Evolutionary conservation across 2,888 invertebrate genomes (phyloP), one percentile per base, ranked within the genome.

Genomic region (Polyommatus icarus): DNA sequence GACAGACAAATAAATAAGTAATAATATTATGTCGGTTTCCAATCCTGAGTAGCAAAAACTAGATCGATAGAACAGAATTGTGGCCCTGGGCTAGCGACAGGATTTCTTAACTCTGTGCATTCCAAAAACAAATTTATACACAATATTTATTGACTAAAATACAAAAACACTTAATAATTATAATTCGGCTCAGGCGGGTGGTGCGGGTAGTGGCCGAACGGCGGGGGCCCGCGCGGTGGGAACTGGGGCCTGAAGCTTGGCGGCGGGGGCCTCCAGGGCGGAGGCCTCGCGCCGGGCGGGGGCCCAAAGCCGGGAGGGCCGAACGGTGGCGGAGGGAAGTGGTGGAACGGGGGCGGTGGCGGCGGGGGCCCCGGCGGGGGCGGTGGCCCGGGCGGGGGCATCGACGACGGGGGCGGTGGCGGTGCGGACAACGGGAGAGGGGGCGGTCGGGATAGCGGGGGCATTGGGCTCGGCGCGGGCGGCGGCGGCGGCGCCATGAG

Each of bases 401-500:
- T 90, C 0, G 91, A 87, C 0, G 93, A 86, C 0, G 91, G 91
- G 0, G 91, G 93, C 0, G 90, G 91, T 0, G 92, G 91, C 0
- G 95, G 94, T 0, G 95, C 95, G 0, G 90, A 81, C 84, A 94
- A 89, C 0, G 92, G 94, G 2, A 94, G 86, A 0, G 94, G 93
- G 0, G 93, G 91, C 84, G 96, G 96, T 0, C 96, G 95, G 57
- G 95, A 96, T 81, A 92, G 91, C 0, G 94, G 97, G 0, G 98
- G 97, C 79, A 96, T 96, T 86, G 97, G 96, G 0, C 95, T 95
- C 0, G 96, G 95, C 1, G 97, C 95, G 0, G 97, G 96, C 0
- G 97, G 97, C 0, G 97, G 97, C 0, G 97, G 97, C 0, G 97
- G 96, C 76, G 97, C 96, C 95, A 96, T 95, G 61, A 96, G 91